phyloP scores from a whole-genome alignment of 2,888 invertebrate species.

The Muscina levida region DNA sequence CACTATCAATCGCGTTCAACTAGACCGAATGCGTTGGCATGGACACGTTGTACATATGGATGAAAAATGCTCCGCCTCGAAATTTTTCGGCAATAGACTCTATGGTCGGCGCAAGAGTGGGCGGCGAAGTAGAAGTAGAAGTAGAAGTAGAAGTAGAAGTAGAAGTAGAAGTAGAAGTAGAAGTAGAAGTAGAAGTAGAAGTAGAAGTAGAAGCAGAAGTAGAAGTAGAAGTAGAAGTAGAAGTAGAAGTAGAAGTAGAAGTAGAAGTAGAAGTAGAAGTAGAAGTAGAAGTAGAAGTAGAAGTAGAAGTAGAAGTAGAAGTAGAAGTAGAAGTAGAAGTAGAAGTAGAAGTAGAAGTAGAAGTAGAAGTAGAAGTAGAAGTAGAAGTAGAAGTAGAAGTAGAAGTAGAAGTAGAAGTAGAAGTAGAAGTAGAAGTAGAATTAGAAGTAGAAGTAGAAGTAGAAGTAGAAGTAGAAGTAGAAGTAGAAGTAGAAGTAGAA shows the following conservation, averaged over 20 bases:
- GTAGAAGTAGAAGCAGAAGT: constrained; percentile 40
- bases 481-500: no score
- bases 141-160: constrained; percentile 48
- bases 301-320: constrained; percentile 44
- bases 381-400: constrained; percentile 48
- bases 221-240: constrained; percentile 45
- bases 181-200: constrained; percentile 46
- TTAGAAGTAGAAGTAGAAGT: constrained; percentile 41
- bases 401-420: constrained; percentile 48
- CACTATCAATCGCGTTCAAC: no score
- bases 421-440: constrained; percentile 42
- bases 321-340: constrained; percentile 44
- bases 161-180: constrained; percentile 44
- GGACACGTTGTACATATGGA: no score
- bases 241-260: constrained; percentile 45
- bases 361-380: constrained; percentile 37
- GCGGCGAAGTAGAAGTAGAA: constrained; percentile 36
- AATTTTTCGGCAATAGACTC: no score
- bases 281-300: constrained; percentile 40
- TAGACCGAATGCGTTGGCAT: no score
- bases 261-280: no score
- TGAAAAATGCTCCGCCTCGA: no score
- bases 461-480: constrained; percentile 44
- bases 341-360: constrained; percentile 48
- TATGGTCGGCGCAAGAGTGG: no score